Conservation (phyloP, 1,140 invertebrate genomes). For the Ceratina australensis region DNA sequence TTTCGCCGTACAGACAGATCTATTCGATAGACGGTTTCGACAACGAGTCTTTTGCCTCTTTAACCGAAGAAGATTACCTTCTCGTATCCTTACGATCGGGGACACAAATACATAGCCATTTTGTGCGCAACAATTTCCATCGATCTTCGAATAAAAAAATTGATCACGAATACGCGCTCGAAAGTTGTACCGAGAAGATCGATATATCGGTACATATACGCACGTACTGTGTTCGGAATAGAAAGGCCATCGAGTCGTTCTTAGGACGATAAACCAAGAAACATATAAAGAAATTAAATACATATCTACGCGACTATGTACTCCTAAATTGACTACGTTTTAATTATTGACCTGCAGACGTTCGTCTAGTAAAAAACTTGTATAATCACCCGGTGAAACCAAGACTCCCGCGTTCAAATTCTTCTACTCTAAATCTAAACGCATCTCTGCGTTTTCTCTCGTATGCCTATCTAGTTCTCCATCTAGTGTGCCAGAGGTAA, state of each 20-base stretch:
- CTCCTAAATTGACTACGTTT: slow-evolving; percentile 51
- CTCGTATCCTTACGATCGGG: slow-evolving; percentile 31
- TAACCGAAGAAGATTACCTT: slow-evolving; percentile 30
- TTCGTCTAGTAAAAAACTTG: slow-evolving; percentile 16
- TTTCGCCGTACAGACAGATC: slow-evolving; percentile 34
- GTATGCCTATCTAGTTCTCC: too few species aligned
- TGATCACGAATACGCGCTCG: background rate
- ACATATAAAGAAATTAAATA: slow-evolving; percentile 14
- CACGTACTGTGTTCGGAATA: too few species aligned
- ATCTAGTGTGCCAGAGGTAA: too few species aligned
- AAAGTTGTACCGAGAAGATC: too few species aligned
- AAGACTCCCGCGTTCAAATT: background rate
- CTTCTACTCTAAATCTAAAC: background rate
- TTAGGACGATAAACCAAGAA: slow-evolving; percentile 1
- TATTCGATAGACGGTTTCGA: slow-evolving; percentile 50
- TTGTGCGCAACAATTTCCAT: slow-evolving; percentile 67
- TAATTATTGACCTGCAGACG: slow-evolving; percentile 43
- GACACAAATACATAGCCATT: slow-evolving; percentile 58
- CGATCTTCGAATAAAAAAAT: slow-evolving; percentile 25
- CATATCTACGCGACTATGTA: slow-evolving; percentile 26
- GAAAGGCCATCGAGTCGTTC: background rate
- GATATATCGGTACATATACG: too few species aligned
- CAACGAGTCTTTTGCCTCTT: background rate
- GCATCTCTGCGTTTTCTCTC: background rate
- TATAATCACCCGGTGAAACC: slow-evolving; percentile 13